Conservation (phyloP, 2,113 vertebrate genomes). For the Rafetus swinhoei region DNA sequence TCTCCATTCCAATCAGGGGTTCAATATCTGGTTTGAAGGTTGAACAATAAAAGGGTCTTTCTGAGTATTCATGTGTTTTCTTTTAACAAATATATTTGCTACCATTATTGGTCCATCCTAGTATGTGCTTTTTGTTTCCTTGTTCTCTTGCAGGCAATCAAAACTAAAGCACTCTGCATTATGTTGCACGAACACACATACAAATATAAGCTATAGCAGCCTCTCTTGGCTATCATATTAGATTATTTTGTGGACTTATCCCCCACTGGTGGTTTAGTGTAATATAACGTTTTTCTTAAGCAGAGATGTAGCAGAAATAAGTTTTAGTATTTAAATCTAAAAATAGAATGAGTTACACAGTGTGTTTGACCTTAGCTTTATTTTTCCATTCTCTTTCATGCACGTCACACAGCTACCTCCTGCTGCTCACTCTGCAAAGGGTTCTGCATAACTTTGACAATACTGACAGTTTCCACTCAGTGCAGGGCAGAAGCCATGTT, state of each 20-base stretch:
- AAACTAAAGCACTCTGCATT: rapidly evolving
- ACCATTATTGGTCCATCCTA: background rate
- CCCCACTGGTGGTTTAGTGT: background rate
- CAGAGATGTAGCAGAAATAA: slow-evolving; percentile 37
- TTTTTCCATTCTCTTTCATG: slow-evolving; percentile 48
- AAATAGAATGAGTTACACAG: slow-evolving; percentile 50
- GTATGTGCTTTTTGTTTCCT: background rate
- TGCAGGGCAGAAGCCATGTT: rapidly evolving
- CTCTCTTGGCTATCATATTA: background rate
- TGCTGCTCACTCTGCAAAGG: slow-evolving; percentile 5
- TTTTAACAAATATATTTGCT: background rate
- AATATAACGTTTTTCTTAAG: slow-evolving; percentile 22
- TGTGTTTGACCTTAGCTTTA: slow-evolving; percentile 53
- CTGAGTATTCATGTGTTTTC: background rate
- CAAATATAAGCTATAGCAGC: background rate
- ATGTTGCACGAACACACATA: background rate
- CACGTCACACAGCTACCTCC: background rate
- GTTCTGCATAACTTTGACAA: background rate
- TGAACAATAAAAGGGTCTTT: background rate
- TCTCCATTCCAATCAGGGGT: background rate
- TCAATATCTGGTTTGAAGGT: rapidly evolving
- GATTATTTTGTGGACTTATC: slow-evolving; percentile 44
- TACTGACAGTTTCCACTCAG: background rate
- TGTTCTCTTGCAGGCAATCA: background rate
- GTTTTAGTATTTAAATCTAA: slow-evolving; percentile 54